These are phyloP conservation scores for Gymnocephalus cernua DNA, from an alignment of 2,113 vertebrate genomes.

Conservation along the genomic window DNA sequence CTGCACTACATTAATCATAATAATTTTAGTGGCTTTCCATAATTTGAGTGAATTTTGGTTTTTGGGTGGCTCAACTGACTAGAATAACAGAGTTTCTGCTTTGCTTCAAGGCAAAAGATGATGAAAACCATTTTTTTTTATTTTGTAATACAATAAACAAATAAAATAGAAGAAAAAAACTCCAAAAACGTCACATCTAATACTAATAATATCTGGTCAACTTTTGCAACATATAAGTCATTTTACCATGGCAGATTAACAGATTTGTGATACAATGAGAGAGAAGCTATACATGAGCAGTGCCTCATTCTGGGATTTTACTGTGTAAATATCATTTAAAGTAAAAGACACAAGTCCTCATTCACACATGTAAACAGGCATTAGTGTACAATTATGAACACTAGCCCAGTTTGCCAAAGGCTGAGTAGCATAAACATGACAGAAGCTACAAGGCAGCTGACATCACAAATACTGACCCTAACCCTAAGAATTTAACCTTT, in stretches of 20 bases:
- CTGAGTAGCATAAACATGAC: neutral
- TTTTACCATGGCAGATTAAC: neutral
- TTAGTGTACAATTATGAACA: neutral
- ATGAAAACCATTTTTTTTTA: neutral
- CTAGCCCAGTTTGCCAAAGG: neutral
- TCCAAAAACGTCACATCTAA: neutral
- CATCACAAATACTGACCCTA: too few relatives aligned
- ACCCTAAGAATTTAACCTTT: too few relatives aligned
- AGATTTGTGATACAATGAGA: neutral
- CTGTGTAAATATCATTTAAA: neutral
- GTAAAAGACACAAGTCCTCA: neutral
- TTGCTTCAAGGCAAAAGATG: neutral
- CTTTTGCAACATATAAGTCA: neutral
- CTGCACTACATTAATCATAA: neutral
- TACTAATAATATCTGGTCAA: neutral
- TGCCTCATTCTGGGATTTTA: neutral
- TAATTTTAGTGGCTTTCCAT: neutral
- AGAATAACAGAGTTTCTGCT: neutral
- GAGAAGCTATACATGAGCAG: too few relatives aligned
- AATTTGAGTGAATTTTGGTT: slow-evolving; percentile 7
- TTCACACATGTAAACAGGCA: too few relatives aligned
- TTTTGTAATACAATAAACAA: neutral
- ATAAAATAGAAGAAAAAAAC: neutral
- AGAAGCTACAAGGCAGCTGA: too few relatives aligned
- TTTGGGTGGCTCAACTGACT: neutral